Percentiles rank a stretch among this genome's conserved stretches.
phyloP scores from a whole-genome alignment of 2,797 vertebrate genomes.

The Nannoperca obscura region DNA sequence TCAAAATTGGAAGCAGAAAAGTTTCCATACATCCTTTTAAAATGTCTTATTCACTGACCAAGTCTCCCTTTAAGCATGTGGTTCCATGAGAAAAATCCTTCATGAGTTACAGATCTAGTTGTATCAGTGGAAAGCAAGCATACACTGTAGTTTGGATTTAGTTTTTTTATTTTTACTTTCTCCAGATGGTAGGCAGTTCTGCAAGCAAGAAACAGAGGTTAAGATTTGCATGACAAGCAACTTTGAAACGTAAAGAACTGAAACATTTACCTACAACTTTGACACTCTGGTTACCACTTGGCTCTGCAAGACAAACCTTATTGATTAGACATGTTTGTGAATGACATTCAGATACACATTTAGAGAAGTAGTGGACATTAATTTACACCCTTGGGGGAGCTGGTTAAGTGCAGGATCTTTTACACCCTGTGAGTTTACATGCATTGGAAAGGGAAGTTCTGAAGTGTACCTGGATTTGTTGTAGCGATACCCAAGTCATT shows the following conservation, averaged over 20 bases:
- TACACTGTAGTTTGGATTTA: not conserved
- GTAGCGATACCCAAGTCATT: rapidly evolving
- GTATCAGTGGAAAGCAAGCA: not conserved
- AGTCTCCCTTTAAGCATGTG: not conserved
- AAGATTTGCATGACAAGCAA: not conserved
- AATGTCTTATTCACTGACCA: not conserved
- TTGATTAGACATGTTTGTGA: rapidly evolving
- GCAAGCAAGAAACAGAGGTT: constrained; percentile 18
- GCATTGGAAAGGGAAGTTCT: not conserved
- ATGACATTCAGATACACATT: not conserved
- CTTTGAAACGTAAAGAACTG: not conserved
- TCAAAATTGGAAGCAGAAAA: not conserved
- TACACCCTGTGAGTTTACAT: not conserved
- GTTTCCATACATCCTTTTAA: not conserved
- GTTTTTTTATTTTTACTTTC: constrained; percentile 11
- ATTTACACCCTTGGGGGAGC: not conserved
- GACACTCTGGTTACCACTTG: not conserved
- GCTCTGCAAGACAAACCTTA: not conserved
- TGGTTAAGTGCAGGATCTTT: not conserved
- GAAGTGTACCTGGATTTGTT: constrained; percentile 1
- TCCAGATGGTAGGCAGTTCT: not conserved
- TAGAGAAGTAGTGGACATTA: too few relatives aligned
- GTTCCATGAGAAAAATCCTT: not conserved
- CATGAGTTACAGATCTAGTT: not conserved
- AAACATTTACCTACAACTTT: not conserved